Conservation (phyloP, 1,140 invertebrate species). For the Hyphantria cunea region DNA sequence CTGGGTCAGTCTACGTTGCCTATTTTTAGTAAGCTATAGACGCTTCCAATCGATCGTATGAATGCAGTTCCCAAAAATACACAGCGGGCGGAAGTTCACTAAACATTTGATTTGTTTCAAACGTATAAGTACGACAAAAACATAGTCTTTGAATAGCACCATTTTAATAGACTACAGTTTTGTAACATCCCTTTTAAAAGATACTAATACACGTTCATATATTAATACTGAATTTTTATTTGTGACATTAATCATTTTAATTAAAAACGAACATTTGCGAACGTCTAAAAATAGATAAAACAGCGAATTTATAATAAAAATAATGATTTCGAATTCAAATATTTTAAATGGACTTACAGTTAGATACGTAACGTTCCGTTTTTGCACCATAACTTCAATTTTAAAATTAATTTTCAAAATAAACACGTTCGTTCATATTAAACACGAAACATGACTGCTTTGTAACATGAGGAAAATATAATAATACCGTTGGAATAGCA, state of each 20-base stretch:
- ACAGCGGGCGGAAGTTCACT: constrained; percentile 10
- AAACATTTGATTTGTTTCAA: constrained; percentile 11
- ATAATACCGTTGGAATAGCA: constrained; percentile 10
- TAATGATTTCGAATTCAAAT: too few species aligned
- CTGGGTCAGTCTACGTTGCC: constrained; percentile 49
- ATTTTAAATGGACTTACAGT: constrained; percentile 11
- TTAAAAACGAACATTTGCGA: too few species aligned
- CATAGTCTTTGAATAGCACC: background rate
- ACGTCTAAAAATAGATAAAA: too few species aligned
- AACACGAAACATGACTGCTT: constrained; percentile 16
- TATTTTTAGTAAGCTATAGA: constrained; percentile 60
- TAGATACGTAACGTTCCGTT: background rate
- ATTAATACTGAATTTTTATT: too few species aligned
- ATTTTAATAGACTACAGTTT: too few species aligned
- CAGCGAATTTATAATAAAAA: too few species aligned
- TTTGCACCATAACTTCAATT: constrained; percentile 9
- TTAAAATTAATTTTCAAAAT: background rate
- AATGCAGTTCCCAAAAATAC: constrained; percentile 58
- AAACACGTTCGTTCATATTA: constrained; percentile 33
- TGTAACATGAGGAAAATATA: constrained; percentile 28
- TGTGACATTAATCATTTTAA: too few species aligned
- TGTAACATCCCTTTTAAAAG: too few species aligned
- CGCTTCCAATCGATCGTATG: constrained; percentile 52
- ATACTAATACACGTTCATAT: too few species aligned
- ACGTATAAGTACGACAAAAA: background rate